These are phyloP conservation scores for Drosophila flavopinicola DNA, from an alignment of 2,888 invertebrate species.

Conservation along the genomic window DNA sequence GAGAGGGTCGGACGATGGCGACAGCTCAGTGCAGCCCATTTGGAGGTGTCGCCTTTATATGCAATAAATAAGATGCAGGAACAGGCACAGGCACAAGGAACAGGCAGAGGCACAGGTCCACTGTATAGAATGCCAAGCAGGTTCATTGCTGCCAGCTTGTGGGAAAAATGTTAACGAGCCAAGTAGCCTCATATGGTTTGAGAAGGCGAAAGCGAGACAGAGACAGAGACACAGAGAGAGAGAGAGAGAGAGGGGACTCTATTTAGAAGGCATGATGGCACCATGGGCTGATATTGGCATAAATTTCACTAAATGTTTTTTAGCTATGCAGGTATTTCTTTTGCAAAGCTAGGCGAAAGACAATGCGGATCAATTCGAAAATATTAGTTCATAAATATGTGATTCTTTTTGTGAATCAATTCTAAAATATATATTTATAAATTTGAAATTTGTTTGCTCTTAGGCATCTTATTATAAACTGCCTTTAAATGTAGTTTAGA, in stretches of 20 bases:
- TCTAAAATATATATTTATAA: too few relatives aligned
- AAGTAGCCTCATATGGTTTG: slow-evolving; percentile 40
- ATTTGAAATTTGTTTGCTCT: too few relatives aligned
- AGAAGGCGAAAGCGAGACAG: too few relatives aligned
- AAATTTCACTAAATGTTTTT: slow-evolving; percentile 1
- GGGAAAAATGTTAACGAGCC: slow-evolving; percentile 76
- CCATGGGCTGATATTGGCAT: slow-evolving; percentile 29
- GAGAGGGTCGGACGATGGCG: slow-evolving; percentile 24
- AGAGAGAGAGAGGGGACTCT: slow-evolving; percentile 5
- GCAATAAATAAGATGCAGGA: slow-evolving; percentile 70
- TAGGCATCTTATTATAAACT: too few relatives aligned
- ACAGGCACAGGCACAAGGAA: slow-evolving; percentile 2
- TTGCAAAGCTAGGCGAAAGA: neutral
- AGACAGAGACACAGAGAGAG: too few relatives aligned
- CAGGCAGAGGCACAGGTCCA: slow-evolving; percentile 5
- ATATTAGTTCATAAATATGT: neutral
- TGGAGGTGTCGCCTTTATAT: slow-evolving; percentile 73
- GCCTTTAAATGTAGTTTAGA: too few relatives aligned
- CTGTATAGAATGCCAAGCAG: slow-evolving; percentile 16
- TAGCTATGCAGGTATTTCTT: neutral
- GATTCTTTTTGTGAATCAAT: too few relatives aligned
- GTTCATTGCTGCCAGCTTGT: slow-evolving; percentile 40
- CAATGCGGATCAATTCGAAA: too few relatives aligned
- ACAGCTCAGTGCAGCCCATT: slow-evolving; percentile 13
- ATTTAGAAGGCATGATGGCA: slow-evolving; percentile 8